Percentiles rank a stretch among this genome's conserved stretches.
phyloP scores from a whole-genome alignment of 2,113 vertebrate species.

The Ranitomeya variabilis region DNA sequence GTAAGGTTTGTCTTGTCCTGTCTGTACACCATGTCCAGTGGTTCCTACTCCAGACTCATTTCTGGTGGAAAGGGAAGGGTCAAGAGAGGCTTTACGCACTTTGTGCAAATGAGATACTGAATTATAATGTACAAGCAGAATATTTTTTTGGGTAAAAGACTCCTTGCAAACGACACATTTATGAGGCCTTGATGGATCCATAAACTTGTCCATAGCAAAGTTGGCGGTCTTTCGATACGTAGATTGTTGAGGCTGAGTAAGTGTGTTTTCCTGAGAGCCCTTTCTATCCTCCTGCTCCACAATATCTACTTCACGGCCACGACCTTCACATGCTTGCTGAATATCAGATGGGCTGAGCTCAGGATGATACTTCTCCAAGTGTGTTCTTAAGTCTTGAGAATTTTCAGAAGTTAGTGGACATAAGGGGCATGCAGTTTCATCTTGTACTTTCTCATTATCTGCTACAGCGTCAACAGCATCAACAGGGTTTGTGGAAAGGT shows the following conservation, averaged over 20 bases:
- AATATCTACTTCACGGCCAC: conserved; percentile 7
- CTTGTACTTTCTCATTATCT: conserved; percentile 59
- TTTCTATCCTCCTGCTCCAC: conserved; percentile 33
- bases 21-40: conserved; percentile 17
- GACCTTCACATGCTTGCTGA: conserved; percentile 47
- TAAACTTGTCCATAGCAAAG: conserved; percentile 73
- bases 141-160: conserved; percentile 83
- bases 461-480: conserved; percentile 56
- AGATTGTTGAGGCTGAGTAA: conserved; percentile 57
- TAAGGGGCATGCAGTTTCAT: conserved; percentile 58
- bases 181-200: conserved; percentile 75
- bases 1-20: conserved; percentile 80
- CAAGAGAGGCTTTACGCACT: conserved; percentile 79
- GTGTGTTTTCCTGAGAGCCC: conserved; percentile 22
- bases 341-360: conserved; percentile 50
- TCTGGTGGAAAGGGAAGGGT: conserved; percentile 59
- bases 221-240: conserved; percentile 72
- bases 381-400: conserved; percentile 34
- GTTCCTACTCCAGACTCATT: conserved; percentile 61
- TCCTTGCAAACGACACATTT: conserved; percentile 88
- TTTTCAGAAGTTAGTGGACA: conserved; percentile 27
- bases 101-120: conserved; percentile 86
- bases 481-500: conserved; percentile 29
- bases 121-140: conserved; percentile 86
- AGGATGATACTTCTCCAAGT: conserved; percentile 49